phyloP scores from a whole-genome alignment of 2,888 invertebrate species.

The Philhelius pedissequus region DNA sequence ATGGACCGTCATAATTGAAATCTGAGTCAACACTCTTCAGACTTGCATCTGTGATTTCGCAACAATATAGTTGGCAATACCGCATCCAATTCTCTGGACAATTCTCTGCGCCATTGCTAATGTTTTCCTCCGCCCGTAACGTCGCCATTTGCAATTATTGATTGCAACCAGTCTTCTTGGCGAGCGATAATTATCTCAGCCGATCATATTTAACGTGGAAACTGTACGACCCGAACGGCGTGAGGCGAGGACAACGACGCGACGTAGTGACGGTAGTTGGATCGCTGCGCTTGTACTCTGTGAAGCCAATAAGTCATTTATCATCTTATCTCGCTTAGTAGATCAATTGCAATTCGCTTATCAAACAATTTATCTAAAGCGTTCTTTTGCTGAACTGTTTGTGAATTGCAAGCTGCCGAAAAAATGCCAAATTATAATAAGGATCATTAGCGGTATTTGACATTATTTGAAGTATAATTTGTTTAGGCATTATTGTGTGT shows the following conservation, averaged over 20 bases:
- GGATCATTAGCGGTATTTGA: constrained; percentile 33
- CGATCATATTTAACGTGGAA: constrained; percentile 49
- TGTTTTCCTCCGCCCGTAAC: no score
- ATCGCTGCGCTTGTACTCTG: background rate
- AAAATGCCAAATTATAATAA: constrained; percentile 25
- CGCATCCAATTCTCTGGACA: constrained; percentile 31
- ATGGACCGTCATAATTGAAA: constrained; percentile 38
- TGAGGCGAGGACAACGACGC: no score
- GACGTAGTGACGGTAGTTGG: background rate
- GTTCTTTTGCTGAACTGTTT: constrained; percentile 12
- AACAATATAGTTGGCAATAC: constrained; percentile 32
- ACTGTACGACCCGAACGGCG: background rate
- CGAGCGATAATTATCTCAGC: constrained; percentile 60
- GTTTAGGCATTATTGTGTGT: background rate
- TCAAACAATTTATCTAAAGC: constrained; percentile 56
- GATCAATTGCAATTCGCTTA: constrained; percentile 55
- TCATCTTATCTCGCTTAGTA: constrained; percentile 49
- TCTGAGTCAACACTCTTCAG: constrained; percentile 18
- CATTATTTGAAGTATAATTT: constrained; percentile 11
- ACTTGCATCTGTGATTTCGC: constrained; percentile 22
- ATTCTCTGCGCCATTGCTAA: background rate
- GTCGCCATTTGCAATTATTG: constrained; percentile 27
- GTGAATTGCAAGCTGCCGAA: constrained; percentile 10
- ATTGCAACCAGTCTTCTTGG: constrained; percentile 32
- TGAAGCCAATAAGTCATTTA: constrained; percentile 51